phyloP scores from a whole-genome alignment of 2,113 vertebrate species.

The Piaya cayana region DNA sequence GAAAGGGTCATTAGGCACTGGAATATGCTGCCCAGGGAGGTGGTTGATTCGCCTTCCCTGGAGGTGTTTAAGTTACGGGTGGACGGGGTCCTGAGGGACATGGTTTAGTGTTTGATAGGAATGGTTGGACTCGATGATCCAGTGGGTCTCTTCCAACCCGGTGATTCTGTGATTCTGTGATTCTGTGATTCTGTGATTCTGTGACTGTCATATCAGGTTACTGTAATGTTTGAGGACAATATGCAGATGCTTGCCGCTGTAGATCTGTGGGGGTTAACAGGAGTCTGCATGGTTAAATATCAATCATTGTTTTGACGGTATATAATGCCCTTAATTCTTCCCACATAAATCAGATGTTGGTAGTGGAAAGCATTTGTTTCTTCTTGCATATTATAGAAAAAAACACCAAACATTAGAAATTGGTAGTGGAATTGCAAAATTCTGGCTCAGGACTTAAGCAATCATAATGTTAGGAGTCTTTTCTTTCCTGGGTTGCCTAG shows the following conservation, averaged over 20 bases:
- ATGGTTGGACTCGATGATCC: no score
- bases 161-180: no score
- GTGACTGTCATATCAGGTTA: background rate
- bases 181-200: no score
- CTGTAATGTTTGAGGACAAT: background rate
- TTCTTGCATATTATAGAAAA: background rate
- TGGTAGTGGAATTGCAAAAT: background rate
- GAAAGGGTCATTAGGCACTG: no score
- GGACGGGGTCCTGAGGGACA: no score
- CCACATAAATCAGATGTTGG: constrained; percentile 24
- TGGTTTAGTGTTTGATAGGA: no score
- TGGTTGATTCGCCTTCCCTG: no score
- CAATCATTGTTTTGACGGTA: constrained; percentile 12
- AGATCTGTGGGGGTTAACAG: background rate
- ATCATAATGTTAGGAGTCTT: background rate
- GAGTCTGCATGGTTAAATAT: constrained; percentile 12
- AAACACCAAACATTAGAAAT: background rate
- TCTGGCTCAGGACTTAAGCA: background rate
- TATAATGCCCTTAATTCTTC: constrained; percentile 6
- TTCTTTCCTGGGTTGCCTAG: background rate
- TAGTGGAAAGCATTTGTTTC: constrained; percentile 38
- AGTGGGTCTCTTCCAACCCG: no score
- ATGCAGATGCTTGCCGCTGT: background rate
- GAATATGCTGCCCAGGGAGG: no score
- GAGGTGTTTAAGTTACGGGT: no score